These are phyloP conservation scores for Siphonodentalium dalli DNA, from an alignment of 2,888 invertebrate genomes.

Conservation along the genomic window DNA sequence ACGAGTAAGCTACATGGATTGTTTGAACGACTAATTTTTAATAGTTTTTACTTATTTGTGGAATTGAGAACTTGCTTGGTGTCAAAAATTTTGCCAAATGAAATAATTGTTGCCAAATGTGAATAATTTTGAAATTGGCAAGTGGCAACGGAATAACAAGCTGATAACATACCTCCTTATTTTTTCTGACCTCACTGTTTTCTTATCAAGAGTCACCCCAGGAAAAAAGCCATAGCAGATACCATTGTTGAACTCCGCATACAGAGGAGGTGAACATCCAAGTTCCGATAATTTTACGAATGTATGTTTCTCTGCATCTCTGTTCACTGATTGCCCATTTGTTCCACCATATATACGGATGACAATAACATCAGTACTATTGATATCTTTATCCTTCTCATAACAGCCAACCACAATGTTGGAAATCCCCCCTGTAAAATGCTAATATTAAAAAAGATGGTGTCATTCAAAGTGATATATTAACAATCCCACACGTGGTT, in stretches of 20 bases:
- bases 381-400: slow-evolving; percentile 63
- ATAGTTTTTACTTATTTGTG: no score
- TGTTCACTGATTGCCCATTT: slow-evolving; percentile 89
- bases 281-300: slow-evolving; percentile 67
- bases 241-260: slow-evolving; percentile 92
- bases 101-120: no score
- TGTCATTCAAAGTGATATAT: no score
- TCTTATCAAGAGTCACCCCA: slow-evolving; percentile 70
- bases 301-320: slow-evolving; percentile 79
- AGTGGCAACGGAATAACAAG: no score
- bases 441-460: no score
- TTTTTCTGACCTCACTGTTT: slow-evolving; percentile 55
- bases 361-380: slow-evolving; percentile 75
- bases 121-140: no score
- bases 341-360: slow-evolving; percentile 91
- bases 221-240: slow-evolving; percentile 82
- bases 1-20: no score
- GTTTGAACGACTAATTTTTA: no score
- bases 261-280: slow-evolving; percentile 84
- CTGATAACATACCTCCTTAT: slow-evolving; percentile 42
- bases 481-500: no score
- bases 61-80: no score
- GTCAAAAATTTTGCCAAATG: no score
- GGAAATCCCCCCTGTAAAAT: slow-evolving; percentile 92
- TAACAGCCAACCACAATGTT: slow-evolving; percentile 87